A percentile compares a stretch with the other conserved stretches of the same genome.
phyloP scores from a whole-genome alignment of 2,113 vertebrate species.

The Orycteropus afer region DNA sequence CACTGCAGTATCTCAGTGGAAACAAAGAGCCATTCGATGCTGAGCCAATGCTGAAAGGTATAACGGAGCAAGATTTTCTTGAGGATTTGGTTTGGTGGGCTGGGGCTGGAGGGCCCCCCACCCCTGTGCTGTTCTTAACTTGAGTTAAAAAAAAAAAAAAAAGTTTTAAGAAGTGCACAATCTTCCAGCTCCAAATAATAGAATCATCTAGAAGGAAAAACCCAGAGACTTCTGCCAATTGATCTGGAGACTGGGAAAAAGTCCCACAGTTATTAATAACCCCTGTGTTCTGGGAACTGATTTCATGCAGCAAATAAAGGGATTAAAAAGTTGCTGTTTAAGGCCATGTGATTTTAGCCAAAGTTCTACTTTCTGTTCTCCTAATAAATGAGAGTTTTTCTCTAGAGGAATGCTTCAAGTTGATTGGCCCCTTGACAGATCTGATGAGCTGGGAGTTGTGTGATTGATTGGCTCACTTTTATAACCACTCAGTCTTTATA shows the following conservation, averaged over 20 bases:
- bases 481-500: not conserved
- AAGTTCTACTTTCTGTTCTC: slow-evolving; percentile 4
- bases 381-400: slow-evolving; percentile 21
- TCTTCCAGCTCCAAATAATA: slow-evolving; percentile 6
- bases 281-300: slow-evolving; percentile 74
- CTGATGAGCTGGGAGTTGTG: not conserved
- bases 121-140: not conserved
- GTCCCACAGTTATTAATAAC: slow-evolving; percentile 75
- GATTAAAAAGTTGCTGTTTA: slow-evolving; percentile 65
- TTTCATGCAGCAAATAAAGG: slow-evolving; percentile 64
- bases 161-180: not conserved
- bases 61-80: not conserved
- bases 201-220: slow-evolving; percentile 62
- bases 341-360: slow-evolving; percentile 60
- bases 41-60: not conserved
- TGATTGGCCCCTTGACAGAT: not conserved
- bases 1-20: rapidly evolving
- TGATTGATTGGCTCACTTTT: not conserved
- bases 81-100: rapidly evolving
- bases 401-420: not conserved
- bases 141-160: not conserved
- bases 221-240: slow-evolving; percentile 65
- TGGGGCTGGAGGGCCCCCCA: no score
- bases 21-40: not conserved
- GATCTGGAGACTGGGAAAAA: slow-evolving; percentile 61